Conservation (phyloP, 2,797 vertebrate species). For the Urosaurus nigricauda region DNA sequence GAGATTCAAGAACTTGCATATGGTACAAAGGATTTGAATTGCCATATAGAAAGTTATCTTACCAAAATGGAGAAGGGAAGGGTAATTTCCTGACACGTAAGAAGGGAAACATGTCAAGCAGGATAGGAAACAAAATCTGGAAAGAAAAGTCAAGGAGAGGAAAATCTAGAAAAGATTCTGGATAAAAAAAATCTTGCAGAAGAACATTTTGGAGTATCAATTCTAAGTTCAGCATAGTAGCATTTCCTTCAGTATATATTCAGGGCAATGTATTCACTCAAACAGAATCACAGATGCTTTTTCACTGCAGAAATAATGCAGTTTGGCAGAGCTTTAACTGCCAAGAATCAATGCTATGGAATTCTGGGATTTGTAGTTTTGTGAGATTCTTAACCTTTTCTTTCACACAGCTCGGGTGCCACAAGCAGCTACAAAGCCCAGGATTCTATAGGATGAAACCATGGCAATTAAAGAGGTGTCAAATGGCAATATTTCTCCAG, state of each 20-base stretch:
- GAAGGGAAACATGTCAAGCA: slow-evolving; percentile 89
- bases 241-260: slow-evolving; percentile 39
- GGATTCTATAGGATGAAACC: too few relatives aligned
- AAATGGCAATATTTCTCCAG: too few relatives aligned
- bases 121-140: slow-evolving; percentile 90
- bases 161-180: slow-evolving; percentile 85
- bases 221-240: slow-evolving; percentile 66
- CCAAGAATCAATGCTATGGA: too few relatives aligned
- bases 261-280: background rate
- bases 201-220: slow-evolving; percentile 81
- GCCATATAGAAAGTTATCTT: slow-evolving; percentile 83
- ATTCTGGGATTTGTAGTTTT: too few relatives aligned
- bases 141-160: slow-evolving; percentile 88
- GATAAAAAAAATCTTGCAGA: slow-evolving; percentile 83
- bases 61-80: slow-evolving; percentile 88
- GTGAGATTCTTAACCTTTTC: too few relatives aligned
- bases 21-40: slow-evolving; percentile 77
- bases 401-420: too few relatives aligned
- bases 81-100: slow-evolving; percentile 87
- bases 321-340: too few relatives aligned
- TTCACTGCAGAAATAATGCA: too few relatives aligned
- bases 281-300: background rate
- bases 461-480: too few relatives aligned
- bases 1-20: slow-evolving; percentile 68
- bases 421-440: too few relatives aligned